Evolutionary conservation across 92 coral and sea anemone species (phyloP), one percentile per base, ranked within the genome.

Genomic region (Galaxea fascicularis): DNA sequence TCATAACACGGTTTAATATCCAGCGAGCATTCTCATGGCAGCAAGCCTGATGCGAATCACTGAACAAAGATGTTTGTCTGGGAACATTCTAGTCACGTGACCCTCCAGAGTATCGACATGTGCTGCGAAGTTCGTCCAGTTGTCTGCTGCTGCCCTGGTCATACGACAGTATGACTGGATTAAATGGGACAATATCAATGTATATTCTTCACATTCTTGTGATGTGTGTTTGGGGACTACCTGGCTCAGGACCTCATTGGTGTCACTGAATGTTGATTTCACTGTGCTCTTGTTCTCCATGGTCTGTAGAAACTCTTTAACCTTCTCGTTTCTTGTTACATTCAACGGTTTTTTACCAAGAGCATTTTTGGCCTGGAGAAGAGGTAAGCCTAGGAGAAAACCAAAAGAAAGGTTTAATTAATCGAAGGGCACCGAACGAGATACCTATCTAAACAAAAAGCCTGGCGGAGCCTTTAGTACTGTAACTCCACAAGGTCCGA

Each of bases 301-400:
- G 31, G 88, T 51, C 51, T 52, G 78, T 29, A 94, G 85, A 46
- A 86, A 92, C 49, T 60, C 81, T 11, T 41, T 78, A 44, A 92
- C 77, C 47, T 84, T 86, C 27, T 46, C 12, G 64, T 75, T 78
- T n/a, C 8, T 75, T 13, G 94, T 65, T 5, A 94, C 49, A 17
- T 94, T 91, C 20, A 85, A 26, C 41, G 95, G 95, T 72, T 76
- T 92, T 63, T 65, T 56, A 3, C 92, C 98, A 26, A 14, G 64
- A 16, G 78, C 58, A 24, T 91, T 94, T 84, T 92, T 90, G 29
- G 94, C 95, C 82, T 94, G 84, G 1, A 94, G 88, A 54, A 94
- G 53, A 16, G 88, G 88, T 21, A 87, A 66, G 41, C 98, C 98
- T 94, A n/a, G 28, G 57, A 18, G 56, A 18, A 76, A 30, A 28